Percentiles rank a stretch among this genome's conserved stretches.
phyloP scores from a whole-genome alignment of 1,140 invertebrate genomes.

The Scaptomyza pallida region DNA sequence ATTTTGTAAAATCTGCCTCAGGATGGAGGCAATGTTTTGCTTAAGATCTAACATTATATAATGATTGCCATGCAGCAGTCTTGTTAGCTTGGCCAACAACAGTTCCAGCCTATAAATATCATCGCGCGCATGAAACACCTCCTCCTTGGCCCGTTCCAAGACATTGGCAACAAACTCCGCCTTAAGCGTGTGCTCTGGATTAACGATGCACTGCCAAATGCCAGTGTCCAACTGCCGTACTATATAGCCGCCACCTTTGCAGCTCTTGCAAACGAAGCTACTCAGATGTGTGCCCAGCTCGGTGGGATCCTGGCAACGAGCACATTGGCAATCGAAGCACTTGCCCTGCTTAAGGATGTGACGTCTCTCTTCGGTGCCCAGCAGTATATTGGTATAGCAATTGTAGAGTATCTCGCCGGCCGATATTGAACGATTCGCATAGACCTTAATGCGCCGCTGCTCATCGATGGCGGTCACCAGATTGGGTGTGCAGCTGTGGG shows the following conservation, averaged over 20 bases:
- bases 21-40: constrained; percentile 87
- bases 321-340: constrained; percentile 89
- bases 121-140: constrained; percentile 81
- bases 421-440: constrained; percentile 86
- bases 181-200: constrained; percentile 58
- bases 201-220: constrained; percentile 65
- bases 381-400: constrained; percentile 90
- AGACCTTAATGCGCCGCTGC: constrained; percentile 86
- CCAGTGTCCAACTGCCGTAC: constrained; percentile 43
- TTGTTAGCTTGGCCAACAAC: constrained; percentile 86
- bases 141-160: constrained; percentile 84
- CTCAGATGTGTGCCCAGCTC: constrained; percentile 89
- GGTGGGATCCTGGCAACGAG: constrained; percentile 87
- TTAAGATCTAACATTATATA: constrained; percentile 88
- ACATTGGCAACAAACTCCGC: constrained; percentile 62
- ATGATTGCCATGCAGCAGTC: constrained; percentile 87
- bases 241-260: constrained; percentile 64
- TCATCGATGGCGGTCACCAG: constrained; percentile 88
- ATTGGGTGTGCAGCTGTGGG: constrained; percentile 88
- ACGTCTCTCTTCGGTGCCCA: constrained; percentile 88
- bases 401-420: constrained; percentile 88
- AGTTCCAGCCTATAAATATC: constrained; percentile 85
- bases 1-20: constrained; percentile 85
- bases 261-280: constrained; percentile 87
- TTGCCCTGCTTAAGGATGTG: constrained; percentile 88